phyloP scores from a whole-genome alignment of 2,888 invertebrate species.

The Agrochola lychnidis region DNA sequence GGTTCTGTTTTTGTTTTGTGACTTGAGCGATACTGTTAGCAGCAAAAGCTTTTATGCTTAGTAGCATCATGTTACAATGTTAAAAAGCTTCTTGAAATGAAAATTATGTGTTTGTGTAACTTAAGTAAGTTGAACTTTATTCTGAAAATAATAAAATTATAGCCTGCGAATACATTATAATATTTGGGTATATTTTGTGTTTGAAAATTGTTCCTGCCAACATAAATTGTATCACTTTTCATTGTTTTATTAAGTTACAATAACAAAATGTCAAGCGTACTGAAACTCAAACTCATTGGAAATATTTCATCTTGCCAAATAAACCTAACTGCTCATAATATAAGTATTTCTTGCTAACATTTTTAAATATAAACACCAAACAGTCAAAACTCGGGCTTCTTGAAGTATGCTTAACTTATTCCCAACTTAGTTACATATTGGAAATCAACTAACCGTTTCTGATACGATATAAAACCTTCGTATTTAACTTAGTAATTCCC shows the following conservation, averaged over 20 bases:
- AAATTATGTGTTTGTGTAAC: conserved; percentile 18
- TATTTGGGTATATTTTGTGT: background rate
- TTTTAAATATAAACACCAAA: background rate
- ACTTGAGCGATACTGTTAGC: background rate
- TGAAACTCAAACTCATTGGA: background rate
- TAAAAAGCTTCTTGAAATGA: conserved; percentile 15
- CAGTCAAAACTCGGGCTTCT: background rate
- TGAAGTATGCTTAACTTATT: background rate
- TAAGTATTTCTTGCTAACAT: background rate
- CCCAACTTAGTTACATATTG: background rate
- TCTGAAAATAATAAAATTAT: background rate
- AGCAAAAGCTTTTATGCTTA: conserved; percentile 30
- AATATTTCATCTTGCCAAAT: background rate
- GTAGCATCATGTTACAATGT: conserved; percentile 32
- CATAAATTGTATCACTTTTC: background rate
- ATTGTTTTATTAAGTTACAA: background rate
- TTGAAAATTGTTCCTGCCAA: background rate
- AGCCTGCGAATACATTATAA: background rate
- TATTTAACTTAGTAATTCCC: background rate
- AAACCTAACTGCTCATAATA: background rate
- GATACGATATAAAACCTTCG: conserved; percentile 9
- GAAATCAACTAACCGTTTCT: conserved; percentile 1
- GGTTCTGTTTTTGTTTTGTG: conserved; percentile 20
- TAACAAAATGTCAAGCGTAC: background rate
- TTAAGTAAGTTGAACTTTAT: conserved; percentile 17